Base-by-base conservation (phyloP, 1,140 invertebrate genomes). In the Euura lappo region DNA sequence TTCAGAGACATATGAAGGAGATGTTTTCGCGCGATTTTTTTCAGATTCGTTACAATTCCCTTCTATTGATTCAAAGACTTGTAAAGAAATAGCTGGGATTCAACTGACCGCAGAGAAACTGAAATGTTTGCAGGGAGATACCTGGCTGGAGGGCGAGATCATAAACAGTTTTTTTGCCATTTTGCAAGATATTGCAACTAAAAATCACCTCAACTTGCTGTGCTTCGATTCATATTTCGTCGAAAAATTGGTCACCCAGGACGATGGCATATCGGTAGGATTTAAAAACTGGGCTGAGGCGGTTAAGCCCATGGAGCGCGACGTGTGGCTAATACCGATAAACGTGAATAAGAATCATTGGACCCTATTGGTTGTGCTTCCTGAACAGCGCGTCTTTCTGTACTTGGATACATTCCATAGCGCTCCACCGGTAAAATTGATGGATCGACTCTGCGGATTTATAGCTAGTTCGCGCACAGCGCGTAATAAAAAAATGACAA, bases 151-250 rank as follows among this genome's bases (percentile, higher is more conserved):
- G 45, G 71, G 71, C 6, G 71, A 72, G 11, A 10, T 72, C 4
- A 66, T 72, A 10, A 68, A 72, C 47, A 68, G 65, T 72, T 72
- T 28, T 44, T 72, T 72, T 67, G 67, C 67, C 11, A 43, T 66
- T 6, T 66, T 72, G 7, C 71, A 72, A 46, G 65, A 72, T 13
- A 68, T 72, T 28, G 46, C 66, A 5, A 45, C 45, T 6, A 45
- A 68, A 68, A 72, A 47, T 5, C 7, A 68, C 5, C 1, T 72
- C 5, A 11, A 68, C 43, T 66, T 72, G 3, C 45, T 68, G 4
- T 44, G 44, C 6, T 72, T 72, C 66, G 71, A 72, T 46, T 68
- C 71, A 5, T 72, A 72, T 68, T 72, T 72, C 13, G 46, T 66
- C 42, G 66, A 45, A 28, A 68, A 72, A 42, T 72, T 72, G 28